Conservation (phyloP, 2,797 vertebrate species). For the Tapera naevia region DNA sequence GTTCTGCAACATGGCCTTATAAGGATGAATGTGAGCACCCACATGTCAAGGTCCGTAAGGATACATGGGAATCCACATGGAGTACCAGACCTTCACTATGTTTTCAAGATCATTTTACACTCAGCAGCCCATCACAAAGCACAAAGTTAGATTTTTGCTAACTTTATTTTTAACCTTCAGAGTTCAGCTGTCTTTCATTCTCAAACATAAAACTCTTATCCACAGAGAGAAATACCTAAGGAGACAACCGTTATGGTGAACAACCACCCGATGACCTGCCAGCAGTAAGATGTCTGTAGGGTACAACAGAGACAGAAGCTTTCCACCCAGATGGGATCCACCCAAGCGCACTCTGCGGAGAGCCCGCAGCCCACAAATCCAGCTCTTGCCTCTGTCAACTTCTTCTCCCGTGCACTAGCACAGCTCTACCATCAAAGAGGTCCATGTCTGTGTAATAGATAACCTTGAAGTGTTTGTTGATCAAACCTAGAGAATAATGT, state of each 20-base stretch:
- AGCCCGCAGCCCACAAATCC: neutral
- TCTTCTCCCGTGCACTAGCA: neutral
- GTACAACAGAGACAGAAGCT: neutral
- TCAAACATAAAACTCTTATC: neutral
- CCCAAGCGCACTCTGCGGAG: neutral
- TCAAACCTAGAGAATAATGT: no score
- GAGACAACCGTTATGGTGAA: neutral
- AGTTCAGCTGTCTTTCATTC: neutral
- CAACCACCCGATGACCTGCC: neutral
- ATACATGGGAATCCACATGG: neutral
- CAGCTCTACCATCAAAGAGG: neutral
- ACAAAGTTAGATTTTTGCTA: neutral
- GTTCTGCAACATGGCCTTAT: rapidly evolving
- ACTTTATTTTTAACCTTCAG: neutral
- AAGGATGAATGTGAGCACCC: rapidly evolving
- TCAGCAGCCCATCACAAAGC: neutral
- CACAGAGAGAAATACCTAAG: neutral
- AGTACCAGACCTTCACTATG: rapidly evolving
- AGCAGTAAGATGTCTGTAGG: neutral
- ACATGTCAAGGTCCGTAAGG: neutral
- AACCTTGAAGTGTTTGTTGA: no score
- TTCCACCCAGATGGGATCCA: neutral
- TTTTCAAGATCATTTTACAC: no score
- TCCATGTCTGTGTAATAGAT: no score
- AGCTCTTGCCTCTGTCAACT: neutral